Evolutionary conservation across 1,140 invertebrate genomes (phyloP), one percentile per base, ranked within the genome.

Genomic region (Pogonomyrmex barbatus): DNA sequence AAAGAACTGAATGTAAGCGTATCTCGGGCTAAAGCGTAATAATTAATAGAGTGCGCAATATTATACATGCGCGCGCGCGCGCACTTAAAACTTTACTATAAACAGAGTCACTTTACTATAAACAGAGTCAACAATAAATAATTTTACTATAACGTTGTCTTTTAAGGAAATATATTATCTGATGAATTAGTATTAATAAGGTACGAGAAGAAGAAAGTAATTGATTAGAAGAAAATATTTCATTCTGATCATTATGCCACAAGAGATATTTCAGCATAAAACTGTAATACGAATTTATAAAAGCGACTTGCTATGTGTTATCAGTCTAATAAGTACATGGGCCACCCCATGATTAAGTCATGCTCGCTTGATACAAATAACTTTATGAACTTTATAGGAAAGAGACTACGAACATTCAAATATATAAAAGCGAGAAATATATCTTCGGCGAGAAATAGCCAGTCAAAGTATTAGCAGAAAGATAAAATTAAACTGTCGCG

Each of bases 291-390:
- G 14, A 76, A 81, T 45, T 60, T 58, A 56, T 50, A 52, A 81
- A 50, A 81, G 50, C 10, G 33, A 75, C 60, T 36, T 45, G 17
- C 76, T 86, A 50, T 2, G 39, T 63, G 50, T 42, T 65, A 78
- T 84, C 77, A 78, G 78, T 89, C 67, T 89, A 89, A 30, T 89
- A 89, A 89, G 88, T 89, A 89, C 88, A 87, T 60, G 67, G 78
- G 73, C 84, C 84, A 78, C 4, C 5, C 42, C 56, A 62, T 30
- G 58, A 47, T 65, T 78, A 85, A 67, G 24, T 75, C 36, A 45
- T 6, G 24, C 39, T 84, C 58, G 42, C 33, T 71, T 71, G 10
- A 52, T 42, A 39, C 36, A 42, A 84, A 76, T 42, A 52, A 81
- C n/a, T 67, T 54, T 30, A 17, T 36, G 36, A 54, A 45, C 4